Percentiles rank a stretch among this genome's conserved stretches.
These are phyloP conservation scores for Hydroisotoma schaefferi DNA, from an alignment of 2,888 invertebrate genomes.

Conservation along the genomic window DNA sequence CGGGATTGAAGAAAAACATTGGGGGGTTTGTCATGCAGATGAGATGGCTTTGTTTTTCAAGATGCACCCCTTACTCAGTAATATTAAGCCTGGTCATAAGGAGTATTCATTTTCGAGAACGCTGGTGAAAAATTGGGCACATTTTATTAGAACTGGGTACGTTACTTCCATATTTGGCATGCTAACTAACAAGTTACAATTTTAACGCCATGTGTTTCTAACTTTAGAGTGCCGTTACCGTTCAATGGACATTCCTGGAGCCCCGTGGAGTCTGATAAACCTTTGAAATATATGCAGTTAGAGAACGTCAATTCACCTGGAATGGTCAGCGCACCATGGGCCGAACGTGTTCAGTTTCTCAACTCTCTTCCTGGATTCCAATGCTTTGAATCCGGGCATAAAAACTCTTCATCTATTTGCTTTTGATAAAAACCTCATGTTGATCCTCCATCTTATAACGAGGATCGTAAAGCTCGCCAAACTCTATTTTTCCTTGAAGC, in stretches of 20 bases:
- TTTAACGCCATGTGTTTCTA: background rate
- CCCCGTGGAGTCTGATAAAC: conserved; percentile 16
- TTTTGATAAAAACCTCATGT: background rate
- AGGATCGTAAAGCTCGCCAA: background rate
- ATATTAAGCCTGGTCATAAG: conserved; percentile 24
- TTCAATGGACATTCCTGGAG: conserved; percentile 27
- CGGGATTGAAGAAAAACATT: conserved; percentile 26
- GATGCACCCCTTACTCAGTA: conserved; percentile 31
- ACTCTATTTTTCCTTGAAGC: background rate
- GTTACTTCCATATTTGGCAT: background rate
- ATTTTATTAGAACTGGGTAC: conserved; percentile 34
- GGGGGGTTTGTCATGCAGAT: conserved; percentile 29
- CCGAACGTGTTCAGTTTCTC: conserved; percentile 25
- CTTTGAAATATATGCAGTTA: conserved; percentile 27
- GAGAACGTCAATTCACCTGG: conserved; percentile 25
- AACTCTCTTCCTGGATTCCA: conserved; percentile 31
- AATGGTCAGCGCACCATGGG: conserved; percentile 31
- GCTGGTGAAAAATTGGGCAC: conserved; percentile 27
- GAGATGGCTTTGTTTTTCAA: conserved; percentile 34
- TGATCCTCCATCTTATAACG: too few species aligned
- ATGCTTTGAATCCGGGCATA: conserved; percentile 18
- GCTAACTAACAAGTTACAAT: background rate
- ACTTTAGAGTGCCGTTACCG: conserved; percentile 10
- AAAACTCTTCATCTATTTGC: conserved; percentile 6
- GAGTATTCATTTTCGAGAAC: conserved; percentile 29